Base-by-base conservation (phyloP, 1,140 invertebrate species). In the Bombus pascuorum region DNA sequence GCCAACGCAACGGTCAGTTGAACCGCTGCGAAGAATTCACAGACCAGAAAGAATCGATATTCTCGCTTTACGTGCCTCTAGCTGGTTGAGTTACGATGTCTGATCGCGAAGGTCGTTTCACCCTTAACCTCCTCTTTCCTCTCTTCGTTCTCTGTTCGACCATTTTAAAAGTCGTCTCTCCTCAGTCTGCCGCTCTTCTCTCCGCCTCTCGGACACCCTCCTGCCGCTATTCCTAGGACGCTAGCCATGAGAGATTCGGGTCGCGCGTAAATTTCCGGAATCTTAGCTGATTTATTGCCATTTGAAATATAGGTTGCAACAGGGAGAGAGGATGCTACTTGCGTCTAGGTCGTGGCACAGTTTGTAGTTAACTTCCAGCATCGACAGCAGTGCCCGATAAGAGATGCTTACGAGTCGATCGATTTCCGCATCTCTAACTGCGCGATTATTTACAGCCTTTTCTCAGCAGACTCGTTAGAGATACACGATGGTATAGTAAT, bases 191-290 rank as follows among this genome's bases (percentile, higher is more conserved):
- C 25, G 34, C 44, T 47, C 47, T 62, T 57, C 78, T 76, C 65
- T 39, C 39, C n/a, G 25, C 3, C 65, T 47, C 22, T 59, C 28
- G 22, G 34, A 42, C 8, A 34, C 44, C 28, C 62, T 32, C 47
- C 28, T 32, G 32, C 47, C 81, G 44, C 25, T 83, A 82, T 82
- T 70, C 59, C 42, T 82, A 70, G 62, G 86, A 90, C 83, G 88
- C 90, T 91, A 85, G 88, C 80, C 81, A 25, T 70, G 65, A 75
- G 44, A 82, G 75, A 91, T 91, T 82, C 85, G 83, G 90, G 87
- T 91, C 87, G 87, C 87, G 89, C 88, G 91, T 92, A 91, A 91
- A 91, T 92, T 92, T 91, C 89, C 87, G 83, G 86, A 92, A 91
- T 91, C 91, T 89, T 92, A 87, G 87, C 87, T 92, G 91, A 92